Evolutionary conservation across 1,140 invertebrate genomes (phyloP).

Genomic region (Drosophila ficusphila): DNA sequence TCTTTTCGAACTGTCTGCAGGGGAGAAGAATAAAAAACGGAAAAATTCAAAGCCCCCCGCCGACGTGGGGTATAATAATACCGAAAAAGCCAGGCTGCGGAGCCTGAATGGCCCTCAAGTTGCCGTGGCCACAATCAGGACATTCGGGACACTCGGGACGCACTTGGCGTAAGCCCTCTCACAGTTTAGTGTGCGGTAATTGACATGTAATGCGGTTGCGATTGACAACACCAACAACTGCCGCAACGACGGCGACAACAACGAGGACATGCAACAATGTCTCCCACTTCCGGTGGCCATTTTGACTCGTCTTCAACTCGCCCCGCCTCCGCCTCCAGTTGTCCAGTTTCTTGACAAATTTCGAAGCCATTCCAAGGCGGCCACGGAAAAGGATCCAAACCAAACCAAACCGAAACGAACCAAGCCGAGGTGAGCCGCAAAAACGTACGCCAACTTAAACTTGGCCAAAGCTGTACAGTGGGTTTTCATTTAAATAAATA

Average conservation of each 20-base stretch:
- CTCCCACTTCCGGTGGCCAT: slow-evolving; percentile 70
- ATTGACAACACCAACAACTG: slow-evolving; percentile 71
- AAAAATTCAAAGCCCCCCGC: neutral
- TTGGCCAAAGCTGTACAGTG: slow-evolving; percentile 28
- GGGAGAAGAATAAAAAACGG: slow-evolving; percentile 1
- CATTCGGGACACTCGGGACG: slow-evolving; percentile 39
- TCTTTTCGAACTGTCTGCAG: slow-evolving; percentile 22
- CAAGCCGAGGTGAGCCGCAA: slow-evolving; percentile 37
- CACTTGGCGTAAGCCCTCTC: slow-evolving; percentile 72
- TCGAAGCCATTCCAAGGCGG: slow-evolving; percentile 35
- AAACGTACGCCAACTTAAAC: slow-evolving; percentile 58
- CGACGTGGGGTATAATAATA: neutral
- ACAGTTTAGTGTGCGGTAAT: slow-evolving; percentile 78
- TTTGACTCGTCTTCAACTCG: slow-evolving; percentile 35
- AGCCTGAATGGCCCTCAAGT: slow-evolving; percentile 33
- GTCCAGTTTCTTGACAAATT: slow-evolving; percentile 63
- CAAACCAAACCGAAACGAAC: slow-evolving; percentile 3
- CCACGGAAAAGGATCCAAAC: slow-evolving; percentile 25
- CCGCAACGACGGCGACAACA: slow-evolving; percentile 29
- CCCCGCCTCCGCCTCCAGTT: neutral
- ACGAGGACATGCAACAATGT: slow-evolving; percentile 68
- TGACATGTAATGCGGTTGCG: slow-evolving; percentile 81
- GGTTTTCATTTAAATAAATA: neutral
- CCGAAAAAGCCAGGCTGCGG: slow-evolving; percentile 34
- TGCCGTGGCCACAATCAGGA: slow-evolving; percentile 29